Conservation (phyloP, 2,888 invertebrate species). For the Azorinus chamasolen region DNA sequence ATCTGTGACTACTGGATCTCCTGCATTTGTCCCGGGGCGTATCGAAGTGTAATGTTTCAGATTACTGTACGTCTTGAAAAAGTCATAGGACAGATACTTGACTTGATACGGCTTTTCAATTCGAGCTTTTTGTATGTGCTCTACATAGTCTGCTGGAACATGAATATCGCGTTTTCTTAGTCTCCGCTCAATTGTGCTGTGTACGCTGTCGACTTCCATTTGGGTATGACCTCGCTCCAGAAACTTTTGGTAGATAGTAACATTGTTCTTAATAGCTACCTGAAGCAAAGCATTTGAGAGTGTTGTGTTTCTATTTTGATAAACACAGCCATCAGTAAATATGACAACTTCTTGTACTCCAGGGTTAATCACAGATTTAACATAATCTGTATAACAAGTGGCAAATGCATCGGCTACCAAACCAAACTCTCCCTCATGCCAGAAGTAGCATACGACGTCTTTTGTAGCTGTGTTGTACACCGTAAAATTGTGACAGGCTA, state of each 20-base stretch:
- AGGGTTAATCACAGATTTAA: neutral
- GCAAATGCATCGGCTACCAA: slow-evolving; percentile 28
- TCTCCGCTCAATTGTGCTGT: slow-evolving; percentile 54
- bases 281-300: slow-evolving; percentile 36
- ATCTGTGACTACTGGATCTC: slow-evolving; percentile 46
- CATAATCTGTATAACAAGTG: neutral
- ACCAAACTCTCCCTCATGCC: slow-evolving; percentile 53
- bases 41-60: slow-evolving; percentile 35
- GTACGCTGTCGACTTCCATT: slow-evolving; percentile 56
- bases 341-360: slow-evolving; percentile 35
- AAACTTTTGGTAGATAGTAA: slow-evolving; percentile 29
- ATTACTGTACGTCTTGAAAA: slow-evolving; percentile 28
- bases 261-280: neutral
- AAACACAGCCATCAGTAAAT: slow-evolving; percentile 60
- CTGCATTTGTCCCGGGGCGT: slow-evolving; percentile 34
- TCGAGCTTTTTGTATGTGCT: slow-evolving; percentile 36
- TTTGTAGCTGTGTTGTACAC: slow-evolving; percentile 31
- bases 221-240: slow-evolving; percentile 50
- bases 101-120: slow-evolving; percentile 19
- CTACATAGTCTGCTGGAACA: slow-evolving; percentile 43
- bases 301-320: slow-evolving; percentile 45
- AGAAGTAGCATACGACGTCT: slow-evolving; percentile 53
- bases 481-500: slow-evolving; percentile 58
- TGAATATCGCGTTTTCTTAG: slow-evolving; percentile 37
- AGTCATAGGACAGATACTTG: slow-evolving; percentile 25